These are phyloP conservation scores for Thaleichthys pacificus DNA, from an alignment of 2,797 vertebrate species.

Conservation along the genomic window DNA sequence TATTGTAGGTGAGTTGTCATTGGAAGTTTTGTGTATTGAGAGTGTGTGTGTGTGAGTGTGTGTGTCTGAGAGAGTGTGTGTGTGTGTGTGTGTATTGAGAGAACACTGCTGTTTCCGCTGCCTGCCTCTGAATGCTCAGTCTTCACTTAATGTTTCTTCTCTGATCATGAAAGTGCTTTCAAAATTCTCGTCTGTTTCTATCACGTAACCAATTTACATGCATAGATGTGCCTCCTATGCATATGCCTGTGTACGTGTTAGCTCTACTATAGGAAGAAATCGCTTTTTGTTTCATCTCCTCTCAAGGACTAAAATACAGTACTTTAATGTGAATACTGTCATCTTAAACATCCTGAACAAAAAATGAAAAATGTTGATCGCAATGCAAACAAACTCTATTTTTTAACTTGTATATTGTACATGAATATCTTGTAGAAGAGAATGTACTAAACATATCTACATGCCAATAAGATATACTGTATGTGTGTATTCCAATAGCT, in stretches of 20 bases:
- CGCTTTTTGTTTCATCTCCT: conserved; percentile 61
- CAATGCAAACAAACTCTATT: conserved; percentile 81
- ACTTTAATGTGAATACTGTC: conserved; percentile 76
- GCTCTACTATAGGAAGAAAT: conserved; percentile 36
- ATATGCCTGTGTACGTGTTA: conserved; percentile 52
- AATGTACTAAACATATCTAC: conserved; percentile 82
- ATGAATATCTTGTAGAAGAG: conserved; percentile 79
- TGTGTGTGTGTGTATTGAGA: conserved; percentile 19
- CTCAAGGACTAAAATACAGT: conserved; percentile 56
- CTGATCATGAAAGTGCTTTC: conserved; percentile 53
- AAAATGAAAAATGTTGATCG: conserved; percentile 58
- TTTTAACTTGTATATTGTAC: conserved; percentile 85
- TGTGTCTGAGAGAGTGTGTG: neutral
- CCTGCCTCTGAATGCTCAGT: conserved; percentile 35
- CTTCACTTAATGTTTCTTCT: conserved; percentile 17
- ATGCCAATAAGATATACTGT: conserved; percentile 80
- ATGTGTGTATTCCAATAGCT: conserved; percentile 77
- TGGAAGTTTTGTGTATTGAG: conserved; percentile 4
- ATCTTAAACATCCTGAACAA: conserved; percentile 62
- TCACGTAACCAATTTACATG: conserved; percentile 58
- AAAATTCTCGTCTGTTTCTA: conserved; percentile 36
- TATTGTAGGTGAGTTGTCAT: conserved; percentile 29
- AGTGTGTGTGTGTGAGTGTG: conserved; percentile 16
- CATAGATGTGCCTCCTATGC: conserved; percentile 67
- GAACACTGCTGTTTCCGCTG: conserved; percentile 45